Percentiles rank a stretch among this genome's conserved stretches.
Evolutionary conservation across 92 coral and sea anemone genomes (phyloP).

Genomic region (Zoanthus sansibaricus): DNA sequence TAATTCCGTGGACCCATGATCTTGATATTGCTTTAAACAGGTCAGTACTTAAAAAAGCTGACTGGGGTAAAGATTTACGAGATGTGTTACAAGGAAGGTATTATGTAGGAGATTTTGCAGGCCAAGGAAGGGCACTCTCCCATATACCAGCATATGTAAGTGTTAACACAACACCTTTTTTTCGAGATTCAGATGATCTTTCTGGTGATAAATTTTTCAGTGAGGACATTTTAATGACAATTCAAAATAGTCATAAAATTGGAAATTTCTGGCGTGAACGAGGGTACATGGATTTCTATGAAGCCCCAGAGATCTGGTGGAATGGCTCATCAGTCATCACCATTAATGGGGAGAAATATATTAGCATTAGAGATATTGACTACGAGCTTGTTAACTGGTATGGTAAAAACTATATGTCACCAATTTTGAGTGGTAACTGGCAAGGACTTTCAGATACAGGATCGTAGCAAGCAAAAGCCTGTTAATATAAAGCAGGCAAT

Average conservation of each 20-base stretch:
- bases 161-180: conserved; percentile 60
- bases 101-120: conserved; percentile 48
- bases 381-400: conserved; percentile 71
- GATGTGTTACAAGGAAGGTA: conserved; percentile 43
- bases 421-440: conserved; percentile 60
- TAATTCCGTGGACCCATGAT: conserved; percentile 80
- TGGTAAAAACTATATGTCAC: conserved; percentile 59
- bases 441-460: conserved; percentile 62
- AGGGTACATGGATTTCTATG: conserved; percentile 67
- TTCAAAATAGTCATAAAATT: conserved; percentile 43
- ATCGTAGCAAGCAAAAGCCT: neutral
- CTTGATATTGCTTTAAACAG: conserved; percentile 61
- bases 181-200: conserved; percentile 66
- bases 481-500: too few relatives aligned
- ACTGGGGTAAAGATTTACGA: conserved; percentile 37
- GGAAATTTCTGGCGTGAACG: conserved; percentile 54
- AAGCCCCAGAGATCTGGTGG: conserved; percentile 62
- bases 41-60: conserved; percentile 16
- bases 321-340: conserved; percentile 59
- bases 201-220: conserved; percentile 72
- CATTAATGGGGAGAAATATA: conserved; percentile 59
- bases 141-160: conserved; percentile 62
- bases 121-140: conserved; percentile 48
- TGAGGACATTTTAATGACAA: conserved; percentile 37
- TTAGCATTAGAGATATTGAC: conserved; percentile 59